Base-by-base conservation (phyloP, 1,140 invertebrate genomes). In the Diabrotica virgifera region DNA sequence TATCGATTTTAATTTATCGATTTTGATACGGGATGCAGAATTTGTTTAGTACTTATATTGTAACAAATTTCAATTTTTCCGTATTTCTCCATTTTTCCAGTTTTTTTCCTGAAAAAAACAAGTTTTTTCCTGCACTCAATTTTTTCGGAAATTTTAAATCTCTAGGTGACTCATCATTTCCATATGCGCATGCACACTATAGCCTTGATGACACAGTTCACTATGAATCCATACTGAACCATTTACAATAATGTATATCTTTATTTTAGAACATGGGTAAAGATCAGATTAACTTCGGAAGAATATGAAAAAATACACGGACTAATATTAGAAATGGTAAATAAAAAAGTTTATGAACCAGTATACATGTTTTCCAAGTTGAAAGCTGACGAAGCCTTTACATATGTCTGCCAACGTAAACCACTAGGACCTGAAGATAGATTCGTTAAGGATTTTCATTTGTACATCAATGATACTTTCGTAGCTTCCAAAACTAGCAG, bases 291-390 rank as follows among this genome's bases (percentile, higher is more conserved):
- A 57, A 68, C 69, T 5, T 53, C 55, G 5, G 50, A 56, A 0
- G 69, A 70, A 63, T 68, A 61, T 14, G 36, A 65, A n/a, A 55
- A 63, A 59, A 52, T 70, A n/a, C 24, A 53, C 10, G 63, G 62
- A 63, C 60, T 70, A 13, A 52, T 64, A 36, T 38, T 59, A 14
- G 56, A 59, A n/a, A 56, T 62, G 38, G 60, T 12, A 40, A 52
- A 52, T 12, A 52, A 51, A 13, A 54, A 59, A 9, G 50, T 58
- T 5, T 13, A 59, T 11, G 69, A 70, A 10, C 5, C 59, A 37
- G 52, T 63, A 0, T 70, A 62, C 52, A 65, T 70, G 9, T 65
- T 65, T 52, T 51, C 56, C 36, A 70, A 70, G 57, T 53, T 70
- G 63, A 59, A 66, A 61, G 13, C 50, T 2, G 66, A 70, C 52